Conservation (phyloP, 2,797 vertebrate species). For the Chromobotia macracanthus region DNA sequence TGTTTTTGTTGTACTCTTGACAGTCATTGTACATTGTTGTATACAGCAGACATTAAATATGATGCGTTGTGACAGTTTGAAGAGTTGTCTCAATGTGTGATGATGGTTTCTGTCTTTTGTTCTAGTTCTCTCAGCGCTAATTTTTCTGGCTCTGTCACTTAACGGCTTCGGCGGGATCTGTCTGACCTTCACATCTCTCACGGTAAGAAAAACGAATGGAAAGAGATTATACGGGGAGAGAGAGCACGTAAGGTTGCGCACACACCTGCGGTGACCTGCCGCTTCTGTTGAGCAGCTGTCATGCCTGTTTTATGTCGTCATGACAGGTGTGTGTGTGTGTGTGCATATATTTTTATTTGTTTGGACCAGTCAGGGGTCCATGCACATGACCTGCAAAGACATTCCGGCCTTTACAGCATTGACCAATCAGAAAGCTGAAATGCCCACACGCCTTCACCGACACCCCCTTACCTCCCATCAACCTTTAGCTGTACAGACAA, state of each 20-base stretch:
- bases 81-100: neutral
- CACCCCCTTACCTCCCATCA: conserved; percentile 56
- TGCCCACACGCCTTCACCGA: conserved; percentile 67
- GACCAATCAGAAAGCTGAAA: conserved; percentile 66
- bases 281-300: conserved; percentile 54
- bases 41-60: neutral
- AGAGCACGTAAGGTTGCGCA: neutral
- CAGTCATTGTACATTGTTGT: too few species aligned
- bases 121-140: conserved; percentile 78
- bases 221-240: conserved; percentile 4
- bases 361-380: conserved; percentile 18
- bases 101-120: neutral
- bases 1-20: neutral
- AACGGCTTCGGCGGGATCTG: conserved; percentile 94
- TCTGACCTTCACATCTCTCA: conserved; percentile 91
- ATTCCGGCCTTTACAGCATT: conserved; percentile 57
- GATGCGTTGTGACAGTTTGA: neutral
- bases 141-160: conserved; percentile 87
- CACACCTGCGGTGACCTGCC: conserved; percentile 20
- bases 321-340: conserved; percentile 57
- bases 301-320: conserved; percentile 44
- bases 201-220: conserved; percentile 74
- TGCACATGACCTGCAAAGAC: conserved; percentile 57
- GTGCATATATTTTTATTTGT: conserved; percentile 28
- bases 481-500: conserved; percentile 67